Base-by-base conservation (phyloP, 2,888 invertebrate genomes). In the Stenoptilia bipunctidactyla region DNA sequence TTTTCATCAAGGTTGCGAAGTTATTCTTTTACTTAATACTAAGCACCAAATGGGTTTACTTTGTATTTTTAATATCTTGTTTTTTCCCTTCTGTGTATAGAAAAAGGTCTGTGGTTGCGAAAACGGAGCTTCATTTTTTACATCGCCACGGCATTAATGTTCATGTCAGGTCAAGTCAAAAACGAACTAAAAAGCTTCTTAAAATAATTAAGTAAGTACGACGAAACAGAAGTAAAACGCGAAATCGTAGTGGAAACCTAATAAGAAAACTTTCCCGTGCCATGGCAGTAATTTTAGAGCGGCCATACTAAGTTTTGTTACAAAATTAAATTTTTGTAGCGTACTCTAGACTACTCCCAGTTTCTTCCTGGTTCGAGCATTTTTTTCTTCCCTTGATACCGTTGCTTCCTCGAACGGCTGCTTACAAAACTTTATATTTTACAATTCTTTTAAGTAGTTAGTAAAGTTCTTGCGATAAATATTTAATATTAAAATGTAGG, bases 221-320 rank as follows among this genome's bases (percentile, higher is more conserved):
- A 8, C 30, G n/a, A 30, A 30, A 30, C 8, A 4, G 30, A 30
- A 9, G n/a, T 42, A 40, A 41, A 45, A 36, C 47, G 40, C 44
- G 47, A 47, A 41, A 40, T 51, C 36, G 40, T 45, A 44, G 44
- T 44, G 45, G 46, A 46, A 48, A 52, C 58, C 56, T 68, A 69
- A 66, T 65, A 69, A 61, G 68, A 66, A 73, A 73, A 74, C 53
- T 72, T 73, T 43, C 55, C 46, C 43, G 55, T 56, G 59, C 61
- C 56, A 61, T 56, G 66, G 66, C 61, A 64, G 70, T 70, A 65
- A 72, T 67, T 72, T 69, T 8, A 30, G 66, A 64, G 61, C 65
- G 61, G 45, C 58, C 59, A 60, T 64, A 65, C 45, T 61, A 67
- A 72, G 61, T 71, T 69, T 53, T 57, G 59, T 58, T 58, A 58